A percentile compares a stretch with the other conserved stretches of the same genome.
Evolutionary conservation across 2,113 vertebrate genomes (phyloP).

Genomic region (Mellivora capensis): DNA sequence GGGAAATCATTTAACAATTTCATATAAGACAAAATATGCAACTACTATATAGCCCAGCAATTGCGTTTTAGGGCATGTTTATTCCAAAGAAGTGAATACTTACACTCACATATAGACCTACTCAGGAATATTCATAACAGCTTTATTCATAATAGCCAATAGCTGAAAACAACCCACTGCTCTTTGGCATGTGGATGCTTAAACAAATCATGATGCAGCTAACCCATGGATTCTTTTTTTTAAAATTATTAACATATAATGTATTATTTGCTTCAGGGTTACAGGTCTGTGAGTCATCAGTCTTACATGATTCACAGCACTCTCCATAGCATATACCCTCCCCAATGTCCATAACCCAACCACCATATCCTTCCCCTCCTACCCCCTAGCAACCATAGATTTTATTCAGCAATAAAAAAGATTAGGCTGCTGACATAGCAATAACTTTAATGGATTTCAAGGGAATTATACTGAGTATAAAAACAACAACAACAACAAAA

Average conservation of each 20-base stretch:
- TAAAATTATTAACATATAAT: too few relatives aligned
- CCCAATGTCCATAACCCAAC: too few relatives aligned
- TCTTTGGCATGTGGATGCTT: not conserved
- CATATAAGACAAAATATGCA: not conserved
- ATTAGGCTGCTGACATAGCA: not conserved
- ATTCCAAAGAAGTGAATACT: not conserved
- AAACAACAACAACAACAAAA: not conserved
- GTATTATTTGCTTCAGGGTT: too few relatives aligned
- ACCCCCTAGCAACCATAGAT: not conserved
- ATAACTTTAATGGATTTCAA: not conserved
- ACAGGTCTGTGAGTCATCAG: too few relatives aligned
- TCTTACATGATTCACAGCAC: too few relatives aligned
- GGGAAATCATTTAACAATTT: not conserved
- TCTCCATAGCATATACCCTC: too few relatives aligned
- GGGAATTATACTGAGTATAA: not conserved
- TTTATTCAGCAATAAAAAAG: not conserved
- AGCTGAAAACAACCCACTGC: not conserved
- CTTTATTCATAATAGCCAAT: not conserved
- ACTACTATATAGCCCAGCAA: not conserved
- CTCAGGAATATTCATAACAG: not conserved
- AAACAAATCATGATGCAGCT: not conserved
- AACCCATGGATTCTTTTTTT: not conserved
- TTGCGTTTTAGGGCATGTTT: not conserved
- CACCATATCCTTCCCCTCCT: too few relatives aligned
- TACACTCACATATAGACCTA: not conserved